Base-by-base conservation (phyloP, 1,140 invertebrate species). In the Drosophila chauvacae region DNA sequence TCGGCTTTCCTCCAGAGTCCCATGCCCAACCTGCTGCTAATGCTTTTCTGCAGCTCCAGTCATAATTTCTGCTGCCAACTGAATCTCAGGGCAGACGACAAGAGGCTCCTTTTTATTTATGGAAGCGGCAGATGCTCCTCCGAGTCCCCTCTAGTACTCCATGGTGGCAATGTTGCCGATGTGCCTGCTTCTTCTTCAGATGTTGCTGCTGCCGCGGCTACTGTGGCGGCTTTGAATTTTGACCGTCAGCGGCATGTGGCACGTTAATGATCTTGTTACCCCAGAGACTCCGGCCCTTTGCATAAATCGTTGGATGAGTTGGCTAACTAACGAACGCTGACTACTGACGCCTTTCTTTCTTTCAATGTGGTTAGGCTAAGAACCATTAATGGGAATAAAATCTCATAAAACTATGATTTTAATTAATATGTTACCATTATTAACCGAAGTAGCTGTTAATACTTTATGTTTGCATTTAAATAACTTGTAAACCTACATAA, bases 241-340 rank as follows among this genome's bases (percentile, higher is more conserved):
- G 80, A 82, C 68, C 74, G 76, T 74, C 74, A 58, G 62, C 66
- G 59, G 62, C 66, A 85, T 74, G 82, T 77, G 81, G 70, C 81
- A 79, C 78, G 70, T 90, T 88, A 88, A 88, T 90, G 85, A 88
- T 88, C 85, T 90, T 88, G 85, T 88, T 88, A 88, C 85, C 72
- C 70, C 48, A 30, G 60, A 76, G 75, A 72, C 68, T 57, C 37
- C 26, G 47, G 39, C 84, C 84, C 82, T 87, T 79, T 87, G 71
- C 56, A 77, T 77, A 45, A 42, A 18, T 30, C 62, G 28, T n/a
- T 74, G 64, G 13, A 57, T 66, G 51, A 72, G 42, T 50, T 77
- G 50, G 77, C 42, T 74, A 70, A 45, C 80, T 84, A 84, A 88
- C 77, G 81, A 88, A 64, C 65, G 59, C 5, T 53, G 47, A 14